Evolutionary conservation across 2,797 vertebrate genomes (phyloP), one percentile per base, ranked within the genome.

Genomic region (Merluccius polli): DNA sequence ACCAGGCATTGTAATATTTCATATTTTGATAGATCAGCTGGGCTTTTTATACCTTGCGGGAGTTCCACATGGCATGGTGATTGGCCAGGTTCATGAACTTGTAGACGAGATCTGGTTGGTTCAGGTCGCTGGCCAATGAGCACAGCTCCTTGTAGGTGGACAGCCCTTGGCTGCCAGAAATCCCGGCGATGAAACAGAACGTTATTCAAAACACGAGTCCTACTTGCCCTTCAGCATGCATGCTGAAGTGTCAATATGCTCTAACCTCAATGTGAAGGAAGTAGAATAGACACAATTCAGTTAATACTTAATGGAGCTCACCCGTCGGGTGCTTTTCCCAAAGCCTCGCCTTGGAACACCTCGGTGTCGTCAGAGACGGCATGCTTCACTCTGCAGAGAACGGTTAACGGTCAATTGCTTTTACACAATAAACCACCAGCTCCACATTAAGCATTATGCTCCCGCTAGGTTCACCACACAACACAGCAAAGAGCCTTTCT

Each of bases 81-180:
- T 99, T 99, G 81, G 98, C 98, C 82, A 99, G 89, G 89, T 99
- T 99, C 98, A 99, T 98, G 89, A 99, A 99, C 89, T 99, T 99
- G 89, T 99, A 99, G 71, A 99, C 95, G 1, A 99, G 94, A 83
- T 99, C 98, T 16, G 98, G 98, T 78, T 99, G 98, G 90, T 97
- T 99, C 72, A 99, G 95, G 86, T 99, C 98, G 76, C 98, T 99
- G 80, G 98, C 98, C 90, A 99, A 84, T 44, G 98, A 95, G 91
- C 98, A 99, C 79, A 99, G 96, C 79, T 99, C 98, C 88, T 98
- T 98, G 87, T 99, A 99, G 29, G 98, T 99, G 78, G 97, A 96
- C 82, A 99, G 93, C 70, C 95, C 94, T 65, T 98, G 97, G 79
- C 98, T 99, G 94, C 30, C 13, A 24, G 30, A 35, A 84, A 88